Evolutionary conservation across 92 coral and sea anemone genomes (phyloP), one percentile per base, ranked within the genome.

Genomic region (Porites rus): DNA sequence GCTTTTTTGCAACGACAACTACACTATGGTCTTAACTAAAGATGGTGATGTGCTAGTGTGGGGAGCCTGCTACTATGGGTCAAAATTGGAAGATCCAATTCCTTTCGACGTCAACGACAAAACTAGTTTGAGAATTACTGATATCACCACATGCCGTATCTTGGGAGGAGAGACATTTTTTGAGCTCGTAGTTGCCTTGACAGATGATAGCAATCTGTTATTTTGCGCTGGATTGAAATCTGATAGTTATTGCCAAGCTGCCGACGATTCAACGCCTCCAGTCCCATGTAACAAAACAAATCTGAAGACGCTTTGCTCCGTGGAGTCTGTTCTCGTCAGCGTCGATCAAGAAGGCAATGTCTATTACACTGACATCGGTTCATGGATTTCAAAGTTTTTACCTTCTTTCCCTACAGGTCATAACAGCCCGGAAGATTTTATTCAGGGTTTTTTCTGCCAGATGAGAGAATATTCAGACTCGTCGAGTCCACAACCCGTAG

Each of bases 51-150:
- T 87, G 31, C 31, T 87, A 58, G 76, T 87, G 54, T 93, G 95
- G 95, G 95, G 95, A 53, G 90, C 79, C 78, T 90, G 90, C 84
- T 56, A 77, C 72, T 93, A 93, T 52, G 95, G 95, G 20, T 58
- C 83, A 3, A 78, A 22, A 38, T 24, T 81, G 69, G 74, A 88
- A 17, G 84, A 93, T 71, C 93, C 95, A 20, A 61, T 84, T 50
- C 84, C 89, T 10, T 46, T 90, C n/a, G 69, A 90, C 75, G 67
- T 52, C 18, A 51, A 61, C 17, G 28, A 65, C 77, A 66, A 21
- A 28, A 58, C n/a, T 21, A 76, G 21, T 10, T 8, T 58, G 25
- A 24, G 56, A 46, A 83, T 92, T 24, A 82, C 76, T 17, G 95
- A 93, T 74, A 92, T 93, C 71, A 87, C 93, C 16, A 90, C 93